These are phyloP conservation scores for Odontocerum albicorne DNA, from an alignment of 2,888 invertebrate species.

Conservation along the genomic window DNA sequence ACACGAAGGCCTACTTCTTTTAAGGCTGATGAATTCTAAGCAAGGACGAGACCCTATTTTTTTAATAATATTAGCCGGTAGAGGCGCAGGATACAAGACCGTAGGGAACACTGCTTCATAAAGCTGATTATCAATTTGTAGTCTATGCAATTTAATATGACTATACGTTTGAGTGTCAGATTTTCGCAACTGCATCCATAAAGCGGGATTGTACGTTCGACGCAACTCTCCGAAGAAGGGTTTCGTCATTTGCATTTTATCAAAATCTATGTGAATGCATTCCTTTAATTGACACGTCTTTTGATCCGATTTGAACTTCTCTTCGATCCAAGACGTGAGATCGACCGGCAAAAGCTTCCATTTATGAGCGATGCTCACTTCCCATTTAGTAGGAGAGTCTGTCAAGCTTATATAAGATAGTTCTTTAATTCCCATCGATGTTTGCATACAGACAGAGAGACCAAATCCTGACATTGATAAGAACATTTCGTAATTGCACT, in stretches of 20 bases:
- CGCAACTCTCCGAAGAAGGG: conserved; percentile 80
- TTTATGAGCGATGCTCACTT: conserved; percentile 75
- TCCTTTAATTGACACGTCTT: conserved; percentile 76
- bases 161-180: conserved; percentile 68
- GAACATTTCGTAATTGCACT: conserved; percentile 68
- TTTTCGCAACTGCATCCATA: conserved; percentile 73
- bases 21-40: conserved; percentile 59
- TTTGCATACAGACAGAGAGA: conserved; percentile 59
- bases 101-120: conserved; percentile 70
- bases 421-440: conserved; percentile 57
- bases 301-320: conserved; percentile 70
- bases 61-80: conserved; percentile 50
- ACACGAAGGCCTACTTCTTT: conserved; percentile 52
- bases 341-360: conserved; percentile 80
- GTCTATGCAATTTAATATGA: conserved; percentile 66
- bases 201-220: conserved; percentile 71
- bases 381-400: conserved; percentile 77
- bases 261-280: conserved; percentile 77
- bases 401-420: conserved; percentile 67
- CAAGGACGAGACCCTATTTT: conserved; percentile 61
- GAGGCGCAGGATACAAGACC: conserved; percentile 64
- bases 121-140: conserved; percentile 77
- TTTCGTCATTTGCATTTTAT: conserved; percentile 85
- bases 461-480: conserved; percentile 70
- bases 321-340: conserved; percentile 79